Conservation (phyloP, 2,888 invertebrate species). For the Glyphotaelius pellucidus region DNA sequence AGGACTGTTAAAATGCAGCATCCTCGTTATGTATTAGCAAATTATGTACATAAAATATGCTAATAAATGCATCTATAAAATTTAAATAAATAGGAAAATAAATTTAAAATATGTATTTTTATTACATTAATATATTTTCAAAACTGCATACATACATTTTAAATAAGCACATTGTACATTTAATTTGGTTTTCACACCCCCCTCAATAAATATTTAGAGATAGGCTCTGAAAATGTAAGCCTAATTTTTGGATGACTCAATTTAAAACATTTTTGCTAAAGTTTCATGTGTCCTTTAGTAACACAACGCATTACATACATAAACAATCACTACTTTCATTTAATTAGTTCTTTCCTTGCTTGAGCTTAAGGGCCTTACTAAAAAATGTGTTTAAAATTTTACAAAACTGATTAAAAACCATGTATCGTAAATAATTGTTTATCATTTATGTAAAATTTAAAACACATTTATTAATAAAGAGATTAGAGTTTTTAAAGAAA, state of each 20-base stretch:
- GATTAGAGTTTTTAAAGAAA: neutral
- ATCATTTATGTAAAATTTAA: too few relatives aligned
- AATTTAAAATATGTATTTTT: conserved; percentile 1
- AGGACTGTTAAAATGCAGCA: neutral
- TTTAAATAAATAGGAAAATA: conserved; percentile 4
- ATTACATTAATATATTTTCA: neutral
- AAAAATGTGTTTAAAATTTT: too few relatives aligned
- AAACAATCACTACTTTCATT: neutral
- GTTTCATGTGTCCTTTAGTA: neutral
- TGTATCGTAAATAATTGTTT: too few relatives aligned
- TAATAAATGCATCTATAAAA: neutral
- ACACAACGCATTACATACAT: conserved; percentile 2
- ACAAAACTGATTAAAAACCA: too few relatives aligned
- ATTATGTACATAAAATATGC: neutral
- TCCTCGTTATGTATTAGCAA: neutral
- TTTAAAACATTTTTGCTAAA: neutral
- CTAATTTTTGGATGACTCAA: conserved; percentile 8
- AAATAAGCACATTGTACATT: conserved; percentile 17
- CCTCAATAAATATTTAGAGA: neutral
- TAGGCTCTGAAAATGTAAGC: conserved; percentile 25
- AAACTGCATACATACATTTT: neutral
- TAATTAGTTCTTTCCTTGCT: neutral
- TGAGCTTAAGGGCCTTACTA: neutral
- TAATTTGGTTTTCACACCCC: conserved; percentile 6
- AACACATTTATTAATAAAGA: too few relatives aligned